These are phyloP conservation scores for Mythimna lalbum DNA, from an alignment of 2,888 invertebrate genomes.

Conservation along the genomic window DNA sequence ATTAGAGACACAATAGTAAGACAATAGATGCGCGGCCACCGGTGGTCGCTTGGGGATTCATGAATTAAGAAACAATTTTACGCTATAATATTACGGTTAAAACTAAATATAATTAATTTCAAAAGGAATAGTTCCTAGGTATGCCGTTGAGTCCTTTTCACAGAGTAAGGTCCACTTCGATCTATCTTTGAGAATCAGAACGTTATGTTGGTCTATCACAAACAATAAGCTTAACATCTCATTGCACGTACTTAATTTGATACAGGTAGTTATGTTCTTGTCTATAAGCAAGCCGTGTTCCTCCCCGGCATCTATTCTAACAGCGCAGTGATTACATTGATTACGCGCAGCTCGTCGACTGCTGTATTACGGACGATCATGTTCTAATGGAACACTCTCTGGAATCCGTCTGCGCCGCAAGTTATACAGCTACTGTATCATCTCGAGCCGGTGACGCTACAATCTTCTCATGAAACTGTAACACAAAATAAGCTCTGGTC, in stretches of 20 bases:
- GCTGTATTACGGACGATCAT: conserved; percentile 50
- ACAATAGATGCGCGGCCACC: no score
- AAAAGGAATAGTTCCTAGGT: no score
- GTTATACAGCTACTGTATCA: conserved; percentile 76
- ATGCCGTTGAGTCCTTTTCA: background rate
- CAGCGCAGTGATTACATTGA: conserved; percentile 15
- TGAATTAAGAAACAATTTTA: no score
- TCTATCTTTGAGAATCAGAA: background rate
- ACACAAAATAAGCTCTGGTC: conserved; percentile 23
- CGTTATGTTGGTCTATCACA: background rate
- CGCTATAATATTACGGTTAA: no score
- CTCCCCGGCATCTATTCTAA: background rate
- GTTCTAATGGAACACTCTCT: conserved; percentile 56
- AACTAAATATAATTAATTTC: no score
- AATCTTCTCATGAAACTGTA: conserved; percentile 23
- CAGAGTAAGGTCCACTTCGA: background rate
- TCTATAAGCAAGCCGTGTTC: background rate
- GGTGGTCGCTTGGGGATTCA: no score
- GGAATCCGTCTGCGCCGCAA: conserved; percentile 55
- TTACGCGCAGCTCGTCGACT: conserved; percentile 14
- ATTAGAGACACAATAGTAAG: no score
- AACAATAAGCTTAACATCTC: background rate
- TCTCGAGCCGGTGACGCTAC: conserved; percentile 33
- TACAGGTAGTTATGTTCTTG: background rate
- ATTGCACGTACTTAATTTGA: background rate